Base-by-base conservation (phyloP, 1,140 invertebrate genomes). In the Euura saliciscinereae region DNA sequence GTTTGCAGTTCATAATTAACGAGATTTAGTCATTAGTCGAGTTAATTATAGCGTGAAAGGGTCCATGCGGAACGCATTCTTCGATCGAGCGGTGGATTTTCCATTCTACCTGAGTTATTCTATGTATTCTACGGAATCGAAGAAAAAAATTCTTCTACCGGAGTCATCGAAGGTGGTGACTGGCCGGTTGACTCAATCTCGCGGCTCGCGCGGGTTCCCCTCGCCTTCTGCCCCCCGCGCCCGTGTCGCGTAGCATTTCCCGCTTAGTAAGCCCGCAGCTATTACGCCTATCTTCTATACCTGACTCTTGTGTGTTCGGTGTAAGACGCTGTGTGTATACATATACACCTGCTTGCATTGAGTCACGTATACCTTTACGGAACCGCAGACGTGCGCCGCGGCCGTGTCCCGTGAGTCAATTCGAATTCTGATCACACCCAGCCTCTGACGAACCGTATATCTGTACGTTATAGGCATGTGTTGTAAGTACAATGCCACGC, bases 291-390 rank as follows among this genome's bases (percentile, higher is more conserved):
- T 59, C 13, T 8, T 59, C 28, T 28, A 28, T 28, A 59, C 13
- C 8, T 59, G 13, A 59, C 4, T 11, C 10, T 4, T 59, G 13
- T n/a, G 51, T 8, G 8, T n/a, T 6, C 51, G 8, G 13, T 59
- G 51, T 59, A 59, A 11, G 10, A 28, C 28, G 28, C 28, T 59
- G 13, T 11, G 51, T 59, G 51, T 59, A n/a, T n/a, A n/a, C n/a
- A n/a, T n/a, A n/a, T 59, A 59, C 51, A 59, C 51, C 51, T 59
- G 51, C 8, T n/a, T 59, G 51, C 51, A 59, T 59, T 59, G 51
- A 59, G 51, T 59, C 51, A 59, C 51, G 51, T 59, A 59, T 59
- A 28, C 28, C 28, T 28, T 28, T 28, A 28, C 28, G 28, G 51
- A n/a, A n/a, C 10, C 51, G 51, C 51, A 59, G 51, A 59, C 51